These are phyloP conservation scores for Tachysurus fulvidraco DNA, from an alignment of 2,113 vertebrate genomes.

Conservation along the genomic window DNA sequence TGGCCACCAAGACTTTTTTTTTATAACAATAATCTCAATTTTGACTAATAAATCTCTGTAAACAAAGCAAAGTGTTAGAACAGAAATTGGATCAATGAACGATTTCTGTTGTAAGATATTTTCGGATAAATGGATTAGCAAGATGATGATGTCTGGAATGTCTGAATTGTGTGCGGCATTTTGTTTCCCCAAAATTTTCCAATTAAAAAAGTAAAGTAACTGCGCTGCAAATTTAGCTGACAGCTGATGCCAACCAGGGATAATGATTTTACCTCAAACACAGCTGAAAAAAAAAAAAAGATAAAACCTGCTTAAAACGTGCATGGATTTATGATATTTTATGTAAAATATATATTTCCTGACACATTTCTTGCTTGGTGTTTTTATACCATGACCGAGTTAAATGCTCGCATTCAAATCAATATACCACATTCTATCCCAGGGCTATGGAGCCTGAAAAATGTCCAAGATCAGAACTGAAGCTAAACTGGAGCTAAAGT, in stretches of 20 bases:
- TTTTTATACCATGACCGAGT: constrained; percentile 27
- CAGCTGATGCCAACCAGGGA: not conserved
- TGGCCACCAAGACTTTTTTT: not conserved
- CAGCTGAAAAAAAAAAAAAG: not conserved
- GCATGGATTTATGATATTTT: constrained; percentile 8
- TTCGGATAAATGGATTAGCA: not conserved
- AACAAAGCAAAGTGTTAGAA: not conserved
- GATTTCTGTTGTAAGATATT: not conserved
- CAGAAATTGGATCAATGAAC: not conserved
- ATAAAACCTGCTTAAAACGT: not conserved
- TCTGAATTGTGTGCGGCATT: not conserved
- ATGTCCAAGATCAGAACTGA: constrained; percentile 10
- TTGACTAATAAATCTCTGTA: not conserved
- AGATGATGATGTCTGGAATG: not conserved
- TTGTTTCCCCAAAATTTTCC: not conserved
- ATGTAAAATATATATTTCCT: constrained; percentile 42
- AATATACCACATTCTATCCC: constrained; percentile 19
- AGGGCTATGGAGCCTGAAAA: not conserved
- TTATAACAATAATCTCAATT: not conserved
- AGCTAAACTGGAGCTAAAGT: constrained; percentile 23
- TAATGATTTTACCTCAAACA: not conserved
- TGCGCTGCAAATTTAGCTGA: not conserved
- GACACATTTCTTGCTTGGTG: not conserved
- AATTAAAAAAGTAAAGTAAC: not conserved
- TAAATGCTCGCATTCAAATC: not conserved